phyloP scores from a whole-genome alignment of 2,113 vertebrate species.

The Marmota monax region DNA sequence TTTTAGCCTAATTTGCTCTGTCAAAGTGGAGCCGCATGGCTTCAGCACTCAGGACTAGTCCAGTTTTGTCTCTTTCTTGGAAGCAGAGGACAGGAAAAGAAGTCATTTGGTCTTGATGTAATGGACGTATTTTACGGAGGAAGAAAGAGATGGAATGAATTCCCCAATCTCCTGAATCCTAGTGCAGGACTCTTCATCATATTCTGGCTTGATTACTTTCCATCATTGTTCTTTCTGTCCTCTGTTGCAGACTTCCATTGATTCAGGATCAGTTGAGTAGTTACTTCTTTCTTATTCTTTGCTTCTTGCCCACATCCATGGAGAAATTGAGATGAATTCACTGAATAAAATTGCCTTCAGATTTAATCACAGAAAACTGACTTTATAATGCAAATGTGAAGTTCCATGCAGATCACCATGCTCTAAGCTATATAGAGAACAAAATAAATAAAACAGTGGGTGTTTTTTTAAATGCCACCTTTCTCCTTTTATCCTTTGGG shows the following conservation, averaged over 20 bases:
- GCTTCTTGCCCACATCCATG: background rate
- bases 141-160: background rate
- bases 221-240: background rate
- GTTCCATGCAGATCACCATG: background rate
- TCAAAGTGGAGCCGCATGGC: background rate
- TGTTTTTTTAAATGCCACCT: background rate
- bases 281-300: background rate
- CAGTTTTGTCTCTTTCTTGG: background rate
- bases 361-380: constrained; percentile 5
- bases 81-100: background rate
- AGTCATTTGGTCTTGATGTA: background rate
- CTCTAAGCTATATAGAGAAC: background rate
- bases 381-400: background rate
- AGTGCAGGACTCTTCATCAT: no score
- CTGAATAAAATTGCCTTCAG: background rate
- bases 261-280: background rate
- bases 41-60: background rate
- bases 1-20: background rate
- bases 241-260: background rate
- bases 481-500: background rate
- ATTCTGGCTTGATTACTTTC: background rate
- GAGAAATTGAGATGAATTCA: background rate
- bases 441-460: background rate
- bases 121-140: background rate
- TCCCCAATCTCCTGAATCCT: background rate